Conservation (phyloP, 1,140 invertebrate genomes). For the Hirudo medicinalis region DNA sequence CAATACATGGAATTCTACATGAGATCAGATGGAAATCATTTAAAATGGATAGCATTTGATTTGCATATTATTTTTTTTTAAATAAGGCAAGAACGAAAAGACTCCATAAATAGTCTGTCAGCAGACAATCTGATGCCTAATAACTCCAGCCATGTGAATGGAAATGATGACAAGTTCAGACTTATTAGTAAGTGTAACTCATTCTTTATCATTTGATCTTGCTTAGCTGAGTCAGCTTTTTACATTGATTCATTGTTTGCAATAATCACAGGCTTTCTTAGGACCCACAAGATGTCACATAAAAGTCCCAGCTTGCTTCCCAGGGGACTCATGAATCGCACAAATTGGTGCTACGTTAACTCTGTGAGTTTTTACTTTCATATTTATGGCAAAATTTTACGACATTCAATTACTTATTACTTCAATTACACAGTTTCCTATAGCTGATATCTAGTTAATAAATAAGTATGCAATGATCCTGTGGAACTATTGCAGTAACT, state of each 20-base stretch:
- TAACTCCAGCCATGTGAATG: no score
- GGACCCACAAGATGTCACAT: conserved; percentile 24
- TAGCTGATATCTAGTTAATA: conserved; percentile 44
- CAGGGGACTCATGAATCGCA: conserved; percentile 72
- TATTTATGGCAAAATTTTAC: not conserved
- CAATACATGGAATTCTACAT: no score
- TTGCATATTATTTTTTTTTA: no score
- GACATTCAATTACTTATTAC: not conserved
- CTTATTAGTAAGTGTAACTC: no score
- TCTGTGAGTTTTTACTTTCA: conserved; percentile 41
- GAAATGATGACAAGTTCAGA: no score
- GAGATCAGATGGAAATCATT: no score
- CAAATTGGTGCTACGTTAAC: conserved; percentile 91
- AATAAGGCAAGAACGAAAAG: no score
- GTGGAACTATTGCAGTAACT: not conserved
- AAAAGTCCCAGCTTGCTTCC: conserved; percentile 49
- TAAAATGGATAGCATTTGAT: no score
- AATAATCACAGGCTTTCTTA: conserved; percentile 23
- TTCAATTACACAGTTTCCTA: conserved; percentile 30
- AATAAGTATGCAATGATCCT: conserved; percentile 5
- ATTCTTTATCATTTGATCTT: not conserved
- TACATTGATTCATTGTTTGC: not conserved
- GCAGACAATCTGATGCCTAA: no score
- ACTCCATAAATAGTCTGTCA: no score
- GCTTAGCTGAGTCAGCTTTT: not conserved